Conservation (phyloP, 2,113 vertebrate species). For the Lathamus discolor region DNA sequence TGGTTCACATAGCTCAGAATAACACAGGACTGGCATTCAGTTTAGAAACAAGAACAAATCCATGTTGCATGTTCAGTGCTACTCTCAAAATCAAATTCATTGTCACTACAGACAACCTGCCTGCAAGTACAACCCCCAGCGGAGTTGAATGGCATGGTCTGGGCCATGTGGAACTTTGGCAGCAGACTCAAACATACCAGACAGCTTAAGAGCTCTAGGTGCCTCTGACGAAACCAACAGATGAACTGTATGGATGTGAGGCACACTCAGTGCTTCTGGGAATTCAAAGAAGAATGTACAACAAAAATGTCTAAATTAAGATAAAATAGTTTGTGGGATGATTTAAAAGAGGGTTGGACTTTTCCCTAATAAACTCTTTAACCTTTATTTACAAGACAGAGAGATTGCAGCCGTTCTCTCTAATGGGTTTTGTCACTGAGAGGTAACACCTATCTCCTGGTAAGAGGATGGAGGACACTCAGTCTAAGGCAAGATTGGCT, state of each 20-base stretch:
- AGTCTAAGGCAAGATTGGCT: not conserved
- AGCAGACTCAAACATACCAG: not conserved
- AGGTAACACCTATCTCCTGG: not conserved
- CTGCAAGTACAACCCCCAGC: no score
- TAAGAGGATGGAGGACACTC: not conserved
- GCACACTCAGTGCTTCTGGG: not conserved
- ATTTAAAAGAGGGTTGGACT: not conserved
- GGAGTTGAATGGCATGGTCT: not conserved
- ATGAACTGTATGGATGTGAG: not conserved
- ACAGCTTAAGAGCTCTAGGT: not conserved
- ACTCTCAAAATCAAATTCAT: not conserved
- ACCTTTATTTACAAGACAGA: not conserved
- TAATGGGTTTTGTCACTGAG: not conserved
- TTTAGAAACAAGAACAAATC: not conserved
- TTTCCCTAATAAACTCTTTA: not conserved
- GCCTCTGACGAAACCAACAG: not conserved
- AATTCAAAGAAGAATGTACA: not conserved
- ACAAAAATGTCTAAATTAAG: not conserved
- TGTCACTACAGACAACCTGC: not conserved
- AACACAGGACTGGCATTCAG: not conserved
- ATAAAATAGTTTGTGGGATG: not conserved
- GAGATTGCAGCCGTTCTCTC: not conserved
- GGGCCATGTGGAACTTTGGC: not conserved
- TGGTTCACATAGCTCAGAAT: not conserved
- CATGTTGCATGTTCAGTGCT: not conserved